Percentiles rank a stretch among this genome's conserved stretches.
phyloP scores from a whole-genome alignment of 2,888 invertebrate species.

The Coelogynopora nodosa region DNA sequence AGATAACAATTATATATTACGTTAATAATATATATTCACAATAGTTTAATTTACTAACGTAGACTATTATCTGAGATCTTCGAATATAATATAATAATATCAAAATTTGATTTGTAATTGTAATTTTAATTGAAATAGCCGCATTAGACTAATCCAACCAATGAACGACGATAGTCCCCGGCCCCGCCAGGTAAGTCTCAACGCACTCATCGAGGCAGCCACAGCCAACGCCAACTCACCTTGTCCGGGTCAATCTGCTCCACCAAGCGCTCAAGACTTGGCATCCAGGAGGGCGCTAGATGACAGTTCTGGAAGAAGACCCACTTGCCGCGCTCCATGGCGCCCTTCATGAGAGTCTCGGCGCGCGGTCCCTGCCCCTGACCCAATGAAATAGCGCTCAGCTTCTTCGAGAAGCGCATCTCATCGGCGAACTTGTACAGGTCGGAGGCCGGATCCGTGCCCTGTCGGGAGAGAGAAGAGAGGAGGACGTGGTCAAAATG shows the following conservation, averaged over 20 bases:
- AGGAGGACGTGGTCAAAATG: too few relatives aligned
- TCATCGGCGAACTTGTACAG: constrained; percentile 64
- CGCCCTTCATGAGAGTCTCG: constrained; percentile 71
- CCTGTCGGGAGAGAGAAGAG: too few relatives aligned
- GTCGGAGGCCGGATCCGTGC: constrained; percentile 63
- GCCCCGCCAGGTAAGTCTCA: too few relatives aligned
- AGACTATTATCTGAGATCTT: too few relatives aligned
- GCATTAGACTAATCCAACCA: too few relatives aligned
- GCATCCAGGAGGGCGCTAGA: constrained; percentile 84
- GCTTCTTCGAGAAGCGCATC: constrained; percentile 64
- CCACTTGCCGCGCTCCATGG: constrained; percentile 77
- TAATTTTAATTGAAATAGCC: too few relatives aligned
- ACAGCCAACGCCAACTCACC: constrained; percentile 49
- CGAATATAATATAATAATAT: too few relatives aligned
- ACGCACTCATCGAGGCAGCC: background rate
- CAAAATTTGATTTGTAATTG: too few relatives aligned
- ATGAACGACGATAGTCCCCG: too few relatives aligned
- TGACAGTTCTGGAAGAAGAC: constrained; percentile 86
- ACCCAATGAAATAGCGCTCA: constrained; percentile 79
- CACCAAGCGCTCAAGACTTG: constrained; percentile 73
- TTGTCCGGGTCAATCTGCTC: constrained; percentile 73
- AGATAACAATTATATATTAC: too few relatives aligned
- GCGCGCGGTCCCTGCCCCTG: constrained; percentile 84
- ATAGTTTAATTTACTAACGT: too few relatives aligned
- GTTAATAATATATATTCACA: too few relatives aligned